A percentile compares a stretch with the other conserved stretches of the same genome.
Evolutionary conservation across 1,140 invertebrate species (phyloP).

Genomic region (Eriosoma lanigerum): DNA sequence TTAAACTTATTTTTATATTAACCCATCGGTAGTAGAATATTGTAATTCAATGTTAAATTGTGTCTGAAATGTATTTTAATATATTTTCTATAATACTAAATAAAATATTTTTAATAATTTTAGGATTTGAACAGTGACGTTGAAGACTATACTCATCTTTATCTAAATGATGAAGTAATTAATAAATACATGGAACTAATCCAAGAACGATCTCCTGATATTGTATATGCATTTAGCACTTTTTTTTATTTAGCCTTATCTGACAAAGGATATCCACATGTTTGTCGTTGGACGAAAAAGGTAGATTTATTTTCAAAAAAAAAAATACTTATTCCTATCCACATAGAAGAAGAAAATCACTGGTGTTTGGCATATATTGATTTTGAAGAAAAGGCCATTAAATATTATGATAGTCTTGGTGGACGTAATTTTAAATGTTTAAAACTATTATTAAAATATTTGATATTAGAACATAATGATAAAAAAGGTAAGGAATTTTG

Average conservation of each 20-base stretch:
- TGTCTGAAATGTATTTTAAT: too few relatives aligned
- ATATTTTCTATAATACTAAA: too few relatives aligned
- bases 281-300: constrained; percentile 51
- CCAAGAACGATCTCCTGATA: background rate
- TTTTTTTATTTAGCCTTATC: constrained; percentile 31
- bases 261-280: constrained; percentile 3
- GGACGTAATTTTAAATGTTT: constrained; percentile 75
- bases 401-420: constrained; percentile 94
- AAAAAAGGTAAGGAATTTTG: constrained; percentile 80
- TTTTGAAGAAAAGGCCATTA: constrained; percentile 73
- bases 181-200: constrained; percentile 43
- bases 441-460: constrained; percentile 69
- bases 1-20: too few relatives aligned
- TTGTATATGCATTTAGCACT: constrained; percentile 38
- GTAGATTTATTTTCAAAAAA: constrained; percentile 84
- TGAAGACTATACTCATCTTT: background rate
- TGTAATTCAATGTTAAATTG: too few relatives aligned
- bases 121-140: background rate
- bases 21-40: too few relatives aligned
- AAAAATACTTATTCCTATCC: constrained; percentile 85
- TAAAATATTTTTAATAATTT: constrained; percentile 9
- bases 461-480: constrained; percentile 81
- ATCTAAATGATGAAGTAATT: constrained; percentile 36
- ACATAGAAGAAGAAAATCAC: constrained; percentile 78
- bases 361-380: constrained; percentile 96